phyloP scores from a whole-genome alignment of 2,113 vertebrate species.

The Gobius niger region DNA sequence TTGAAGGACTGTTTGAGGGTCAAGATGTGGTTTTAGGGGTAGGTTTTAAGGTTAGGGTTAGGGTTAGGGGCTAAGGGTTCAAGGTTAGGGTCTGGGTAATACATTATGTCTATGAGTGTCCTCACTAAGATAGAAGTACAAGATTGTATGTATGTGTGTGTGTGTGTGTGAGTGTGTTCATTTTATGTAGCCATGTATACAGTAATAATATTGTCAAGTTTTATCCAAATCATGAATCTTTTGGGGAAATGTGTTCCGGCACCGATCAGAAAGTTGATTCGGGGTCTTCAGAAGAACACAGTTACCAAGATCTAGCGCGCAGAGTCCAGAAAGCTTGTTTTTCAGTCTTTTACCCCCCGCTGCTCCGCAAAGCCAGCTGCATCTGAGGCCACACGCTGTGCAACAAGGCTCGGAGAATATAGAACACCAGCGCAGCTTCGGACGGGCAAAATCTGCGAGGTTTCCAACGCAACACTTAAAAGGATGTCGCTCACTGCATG shows the following conservation, averaged over 20 bases:
- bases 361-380: constrained; percentile 22
- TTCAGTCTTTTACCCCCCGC: neutral
- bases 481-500: neutral
- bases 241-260: neutral
- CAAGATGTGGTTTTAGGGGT: no score
- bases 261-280: neutral
- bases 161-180: no score
- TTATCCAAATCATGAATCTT: no score
- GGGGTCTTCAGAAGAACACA: neutral
- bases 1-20: no score
- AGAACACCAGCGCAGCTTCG: neutral
- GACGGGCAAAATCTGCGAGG: neutral
- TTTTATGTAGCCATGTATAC: no score
- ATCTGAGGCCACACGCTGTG: constrained; percentile 18
- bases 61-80: no score
- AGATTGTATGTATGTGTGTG: no score
- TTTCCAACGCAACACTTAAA: neutral
- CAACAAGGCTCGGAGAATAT: neutral
- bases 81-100: no score
- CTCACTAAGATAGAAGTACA: no score
- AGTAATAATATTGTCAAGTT: no score
- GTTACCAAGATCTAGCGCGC: neutral
- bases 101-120: no score
- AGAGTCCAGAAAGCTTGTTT: neutral
- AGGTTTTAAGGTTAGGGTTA: no score